Conservation (phyloP, 2,113 vertebrate genomes). For the Ptilorrhoa leucosticta region DNA sequence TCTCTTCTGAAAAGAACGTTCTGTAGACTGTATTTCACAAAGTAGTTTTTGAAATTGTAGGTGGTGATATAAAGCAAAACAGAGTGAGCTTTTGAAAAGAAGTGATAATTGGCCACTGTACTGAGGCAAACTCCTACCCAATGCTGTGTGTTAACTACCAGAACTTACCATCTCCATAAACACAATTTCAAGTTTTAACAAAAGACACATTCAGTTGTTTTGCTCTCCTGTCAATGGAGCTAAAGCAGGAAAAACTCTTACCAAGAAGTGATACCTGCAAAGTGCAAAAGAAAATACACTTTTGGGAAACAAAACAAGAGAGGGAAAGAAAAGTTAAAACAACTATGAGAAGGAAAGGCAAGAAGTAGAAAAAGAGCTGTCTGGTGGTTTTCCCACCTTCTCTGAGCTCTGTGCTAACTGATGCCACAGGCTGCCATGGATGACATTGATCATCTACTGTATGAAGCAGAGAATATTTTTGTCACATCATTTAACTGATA, state of each 20-base stretch:
- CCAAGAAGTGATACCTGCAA: not conserved
- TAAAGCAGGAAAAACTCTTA: not conserved
- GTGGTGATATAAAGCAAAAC: not conserved
- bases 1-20: not conserved
- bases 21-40: not conserved
- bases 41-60: not conserved
- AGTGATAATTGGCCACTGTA: not conserved
- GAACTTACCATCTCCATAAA: not conserved
- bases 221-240: not conserved
- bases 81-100: not conserved
- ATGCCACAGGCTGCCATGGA: not conserved
- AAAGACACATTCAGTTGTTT: not conserved
- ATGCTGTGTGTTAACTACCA: not conserved
- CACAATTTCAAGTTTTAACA: not conserved
- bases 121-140: not conserved
- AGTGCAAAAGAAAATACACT: not conserved
- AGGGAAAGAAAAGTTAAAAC: not conserved
- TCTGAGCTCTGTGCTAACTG: not conserved
- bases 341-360: not conserved
- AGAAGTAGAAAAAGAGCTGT: not conserved
- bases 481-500: not conserved
- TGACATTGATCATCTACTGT: not conserved
- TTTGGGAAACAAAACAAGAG: not conserved
- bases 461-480: not conserved
- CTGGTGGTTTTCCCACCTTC: not conserved